phyloP scores from a whole-genome alignment of 2,888 invertebrate species.

The Fabriciana adippe region DNA sequence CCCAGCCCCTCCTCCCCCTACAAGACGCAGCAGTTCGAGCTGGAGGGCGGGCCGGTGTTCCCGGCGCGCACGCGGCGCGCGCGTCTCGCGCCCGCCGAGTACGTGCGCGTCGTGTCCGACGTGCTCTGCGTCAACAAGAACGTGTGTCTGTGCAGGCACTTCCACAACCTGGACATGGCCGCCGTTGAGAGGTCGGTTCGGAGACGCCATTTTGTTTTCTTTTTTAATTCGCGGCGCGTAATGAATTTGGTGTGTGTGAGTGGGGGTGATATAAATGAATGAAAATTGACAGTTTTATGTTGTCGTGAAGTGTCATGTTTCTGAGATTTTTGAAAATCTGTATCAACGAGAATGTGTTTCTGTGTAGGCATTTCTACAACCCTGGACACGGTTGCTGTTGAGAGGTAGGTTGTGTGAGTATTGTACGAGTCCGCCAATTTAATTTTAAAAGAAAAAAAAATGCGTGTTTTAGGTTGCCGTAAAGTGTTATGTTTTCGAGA shows the following conservation, averaged over 20 bases:
- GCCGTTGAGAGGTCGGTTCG: slow-evolving; percentile 84
- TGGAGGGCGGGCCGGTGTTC: slow-evolving; percentile 57
- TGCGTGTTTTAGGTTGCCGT: no score
- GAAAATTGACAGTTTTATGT: not conserved
- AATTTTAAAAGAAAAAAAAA: no score
- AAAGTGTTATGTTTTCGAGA: no score
- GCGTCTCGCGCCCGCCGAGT: slow-evolving; percentile 55
- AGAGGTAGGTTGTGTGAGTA: slow-evolving; percentile 72
- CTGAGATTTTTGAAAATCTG: not conserved
- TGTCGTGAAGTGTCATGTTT: no score
- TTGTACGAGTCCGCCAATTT: slow-evolving; percentile 47
- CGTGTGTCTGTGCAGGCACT: slow-evolving; percentile 95
- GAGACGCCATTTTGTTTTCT: slow-evolving; percentile 46
- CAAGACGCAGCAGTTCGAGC: slow-evolving; percentile 71
- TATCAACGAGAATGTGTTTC: no score
- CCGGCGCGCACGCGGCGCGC: slow-evolving; percentile 45
- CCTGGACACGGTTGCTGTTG: slow-evolving; percentile 89
- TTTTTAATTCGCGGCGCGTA: not conserved
- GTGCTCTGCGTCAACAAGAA: slow-evolving; percentile 97
- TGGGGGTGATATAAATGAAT: not conserved
- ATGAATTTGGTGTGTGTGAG: not conserved
- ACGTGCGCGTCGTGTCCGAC: slow-evolving; percentile 87
- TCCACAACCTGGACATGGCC: slow-evolving; percentile 91
- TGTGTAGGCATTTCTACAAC: slow-evolving; percentile 86
- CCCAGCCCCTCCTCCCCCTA: slow-evolving; percentile 83